A percentile compares a stretch with the other conserved stretches of the same genome.
Evolutionary conservation across 2,888 invertebrate genomes (phyloP).

Genomic region (Oscheius sp.): DNA sequence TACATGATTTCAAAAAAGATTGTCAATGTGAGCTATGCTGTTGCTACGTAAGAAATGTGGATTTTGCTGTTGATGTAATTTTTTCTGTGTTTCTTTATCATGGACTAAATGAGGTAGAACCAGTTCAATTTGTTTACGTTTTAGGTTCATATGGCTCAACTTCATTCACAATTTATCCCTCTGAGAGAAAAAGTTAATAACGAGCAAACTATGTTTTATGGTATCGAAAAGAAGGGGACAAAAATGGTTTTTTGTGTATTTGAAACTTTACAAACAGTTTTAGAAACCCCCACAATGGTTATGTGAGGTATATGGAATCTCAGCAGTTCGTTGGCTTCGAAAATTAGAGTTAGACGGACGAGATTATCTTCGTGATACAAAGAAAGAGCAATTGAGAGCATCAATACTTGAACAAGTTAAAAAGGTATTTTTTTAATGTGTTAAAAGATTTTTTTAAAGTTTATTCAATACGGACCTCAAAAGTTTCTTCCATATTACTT

Average conservation of each 20-base stretch:
- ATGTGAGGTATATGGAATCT: conserved; percentile 14
- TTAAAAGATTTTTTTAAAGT: background rate
- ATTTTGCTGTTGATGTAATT: conserved; percentile 13
- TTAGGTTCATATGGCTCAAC: background rate
- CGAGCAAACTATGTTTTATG: conserved; percentile 1
- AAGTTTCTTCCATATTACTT: conserved; percentile 8
- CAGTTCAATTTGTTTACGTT: background rate
- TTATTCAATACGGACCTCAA: conserved; percentile 9
- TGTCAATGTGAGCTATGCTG: conserved; percentile 23
- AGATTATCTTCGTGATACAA: conserved; percentile 7
- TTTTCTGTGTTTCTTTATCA: background rate
- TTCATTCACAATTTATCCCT: background rate
- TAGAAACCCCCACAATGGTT: conserved; percentile 26
- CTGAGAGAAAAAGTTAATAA: conserved; percentile 8
- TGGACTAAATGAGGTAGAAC: background rate
- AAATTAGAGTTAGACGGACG: conserved; percentile 3
- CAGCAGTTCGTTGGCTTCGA: conserved; percentile 24
- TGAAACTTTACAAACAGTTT: background rate
- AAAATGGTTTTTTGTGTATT: background rate
- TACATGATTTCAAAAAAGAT: conserved; percentile 13
- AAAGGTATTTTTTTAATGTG: conserved; percentile 13
- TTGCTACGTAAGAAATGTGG: conserved; percentile 1
- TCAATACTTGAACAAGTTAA: conserved; percentile 1
- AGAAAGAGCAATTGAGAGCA: background rate
- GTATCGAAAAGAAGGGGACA: background rate